phyloP scores from a whole-genome alignment of 1,140 invertebrate species.

The Marisa cornuarietis region DNA sequence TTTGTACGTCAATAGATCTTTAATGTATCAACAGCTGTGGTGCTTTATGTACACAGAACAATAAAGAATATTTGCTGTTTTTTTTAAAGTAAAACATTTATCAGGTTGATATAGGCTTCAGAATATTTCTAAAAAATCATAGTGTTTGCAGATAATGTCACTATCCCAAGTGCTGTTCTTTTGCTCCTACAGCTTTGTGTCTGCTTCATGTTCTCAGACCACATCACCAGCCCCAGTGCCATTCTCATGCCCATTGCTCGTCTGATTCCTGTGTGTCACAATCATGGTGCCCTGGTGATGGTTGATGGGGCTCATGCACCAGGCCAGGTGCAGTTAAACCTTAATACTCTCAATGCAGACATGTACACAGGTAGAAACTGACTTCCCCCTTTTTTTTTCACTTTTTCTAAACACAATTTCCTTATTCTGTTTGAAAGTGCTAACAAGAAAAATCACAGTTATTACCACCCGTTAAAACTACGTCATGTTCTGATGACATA shows the following conservation, averaged over 20 bases:
- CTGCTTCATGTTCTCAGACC: slow-evolving; percentile 37
- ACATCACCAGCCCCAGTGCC: slow-evolving; percentile 42
- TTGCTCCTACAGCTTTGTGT: background rate
- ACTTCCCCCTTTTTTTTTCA: too few relatives aligned
- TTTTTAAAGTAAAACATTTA: too few relatives aligned
- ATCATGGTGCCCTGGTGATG: slow-evolving; percentile 38
- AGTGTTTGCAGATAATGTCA: background rate
- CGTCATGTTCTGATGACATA: too few relatives aligned
- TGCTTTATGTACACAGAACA: too few relatives aligned
- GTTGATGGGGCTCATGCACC: slow-evolving; percentile 54
- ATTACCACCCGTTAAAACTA: too few relatives aligned
- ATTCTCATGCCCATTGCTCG: slow-evolving; percentile 46
- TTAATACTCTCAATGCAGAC: slow-evolving; percentile 49
- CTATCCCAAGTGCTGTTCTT: background rate
- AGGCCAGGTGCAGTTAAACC: slow-evolving; percentile 46
- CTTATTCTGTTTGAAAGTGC: background rate
- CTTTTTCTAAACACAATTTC: too few relatives aligned
- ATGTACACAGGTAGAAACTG: slow-evolving; percentile 45
- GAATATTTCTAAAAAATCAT: too few relatives aligned
- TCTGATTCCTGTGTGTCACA: slow-evolving; percentile 42
- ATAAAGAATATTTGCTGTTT: too few relatives aligned
- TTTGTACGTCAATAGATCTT: too few relatives aligned
- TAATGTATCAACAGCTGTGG: too few relatives aligned
- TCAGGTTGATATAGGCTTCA: background rate
- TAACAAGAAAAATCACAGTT: background rate